These are phyloP conservation scores for Scaptodrosophila lebanonensis DNA, from an alignment of 1,140 invertebrate genomes.

Conservation along the genomic window DNA sequence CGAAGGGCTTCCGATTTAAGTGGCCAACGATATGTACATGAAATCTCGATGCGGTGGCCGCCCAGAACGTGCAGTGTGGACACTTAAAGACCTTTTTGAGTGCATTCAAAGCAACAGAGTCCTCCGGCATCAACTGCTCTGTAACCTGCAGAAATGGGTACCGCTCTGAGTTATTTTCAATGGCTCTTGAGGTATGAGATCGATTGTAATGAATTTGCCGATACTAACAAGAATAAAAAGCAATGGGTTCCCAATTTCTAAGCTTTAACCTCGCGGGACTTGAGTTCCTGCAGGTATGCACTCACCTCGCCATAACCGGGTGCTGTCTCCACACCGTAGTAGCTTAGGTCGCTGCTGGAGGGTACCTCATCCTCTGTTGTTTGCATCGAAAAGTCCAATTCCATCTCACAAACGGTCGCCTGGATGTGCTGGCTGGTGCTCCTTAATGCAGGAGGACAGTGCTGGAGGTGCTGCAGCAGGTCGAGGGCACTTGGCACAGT, in stretches of 20 bases:
- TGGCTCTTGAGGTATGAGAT: too few species aligned
- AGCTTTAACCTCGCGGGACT: too few species aligned
- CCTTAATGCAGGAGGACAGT: constrained; percentile 22
- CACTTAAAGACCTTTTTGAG: constrained; percentile 89
- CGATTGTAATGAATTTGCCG: too few species aligned
- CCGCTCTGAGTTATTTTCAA: too few species aligned
- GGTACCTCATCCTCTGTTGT: constrained; percentile 36
- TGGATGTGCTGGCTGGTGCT: constrained; percentile 13
- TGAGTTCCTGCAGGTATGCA: too few species aligned
- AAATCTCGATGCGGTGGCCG: constrained; percentile 91
- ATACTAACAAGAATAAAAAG: too few species aligned
- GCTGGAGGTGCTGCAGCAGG: constrained; percentile 34
- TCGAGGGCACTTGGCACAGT: constrained; percentile 54
- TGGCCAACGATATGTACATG: constrained; percentile 95
- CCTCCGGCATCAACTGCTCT: constrained; percentile 59
- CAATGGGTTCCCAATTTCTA: too few species aligned
- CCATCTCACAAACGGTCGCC: constrained; percentile 13
- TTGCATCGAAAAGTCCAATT: too few species aligned
- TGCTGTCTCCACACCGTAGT: constrained; percentile 78
- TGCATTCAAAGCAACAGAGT: constrained; percentile 68
- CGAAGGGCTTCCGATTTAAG: constrained; percentile 94
- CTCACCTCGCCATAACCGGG: constrained; percentile 78
- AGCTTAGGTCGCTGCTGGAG: constrained; percentile 48
- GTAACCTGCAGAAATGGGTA: constrained; percentile 48
- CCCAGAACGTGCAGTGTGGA: constrained; percentile 93